These are phyloP conservation scores for Machaerirhynchus nigripectus DNA, from an alignment of 2,113 vertebrate genomes.

Conservation along the genomic window DNA sequence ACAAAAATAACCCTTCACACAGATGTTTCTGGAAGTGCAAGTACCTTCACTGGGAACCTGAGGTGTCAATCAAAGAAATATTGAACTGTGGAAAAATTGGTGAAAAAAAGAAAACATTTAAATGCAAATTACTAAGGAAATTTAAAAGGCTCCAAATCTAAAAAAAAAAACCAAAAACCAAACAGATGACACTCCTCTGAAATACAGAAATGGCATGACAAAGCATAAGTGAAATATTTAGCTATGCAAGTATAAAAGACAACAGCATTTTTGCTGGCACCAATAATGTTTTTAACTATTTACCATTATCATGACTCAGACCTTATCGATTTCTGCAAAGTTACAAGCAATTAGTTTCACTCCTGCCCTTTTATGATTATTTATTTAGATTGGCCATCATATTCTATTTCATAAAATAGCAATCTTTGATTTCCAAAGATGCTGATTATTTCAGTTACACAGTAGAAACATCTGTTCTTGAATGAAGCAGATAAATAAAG, in stretches of 20 bases:
- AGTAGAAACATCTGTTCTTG: slow-evolving; percentile 8
- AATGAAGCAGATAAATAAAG: slow-evolving; percentile 16
- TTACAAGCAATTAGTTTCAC: background rate
- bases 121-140: background rate
- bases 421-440: background rate
- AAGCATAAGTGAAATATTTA: background rate
- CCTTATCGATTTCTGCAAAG: background rate
- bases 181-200: background rate
- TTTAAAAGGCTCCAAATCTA: background rate
- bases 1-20: background rate
- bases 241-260: background rate
- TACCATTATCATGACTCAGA: background rate
- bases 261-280: background rate
- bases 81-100: background rate
- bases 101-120: background rate
- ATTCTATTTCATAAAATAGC: background rate
- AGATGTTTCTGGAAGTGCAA: background rate
- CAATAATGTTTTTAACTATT: background rate
- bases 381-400: background rate
- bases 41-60: background rate
- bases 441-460: background rate
- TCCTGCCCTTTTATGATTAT: background rate
- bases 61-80: background rate
- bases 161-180: background rate
- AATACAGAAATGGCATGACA: background rate